Base-by-base conservation (phyloP, 2,888 invertebrate genomes). In the Onthophagus sagittarius region DNA sequence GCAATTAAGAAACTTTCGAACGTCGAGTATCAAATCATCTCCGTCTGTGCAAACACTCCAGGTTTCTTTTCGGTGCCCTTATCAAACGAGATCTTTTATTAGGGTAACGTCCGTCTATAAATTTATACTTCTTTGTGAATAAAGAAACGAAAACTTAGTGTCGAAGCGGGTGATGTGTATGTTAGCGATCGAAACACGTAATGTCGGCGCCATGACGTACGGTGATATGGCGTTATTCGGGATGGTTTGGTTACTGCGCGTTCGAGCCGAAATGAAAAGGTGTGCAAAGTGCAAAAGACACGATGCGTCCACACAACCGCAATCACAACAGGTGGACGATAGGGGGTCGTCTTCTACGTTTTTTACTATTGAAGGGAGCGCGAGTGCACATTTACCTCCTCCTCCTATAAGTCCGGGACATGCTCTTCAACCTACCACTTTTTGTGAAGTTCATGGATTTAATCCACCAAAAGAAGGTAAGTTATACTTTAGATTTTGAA, bases 181-280 rank as follows among this genome's bases (percentile, higher is more conserved):
- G 73, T 65, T 73, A 32, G 69, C 14, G 75, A 67, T 53, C 67
- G 69, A 71, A 71, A 73, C 63, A 73, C 71, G 75, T 72, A 71
- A 75, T 75, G 75, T 75, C 69, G 70, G 64, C 71, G 77, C 76
- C 78, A 78, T 78, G 78, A 76, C 76, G 76, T 76, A 76, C 72
- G 71, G 75, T 87, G 90, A 89, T 88, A 93, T 93, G 93, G 94
- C 94, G 89, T 91, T 93, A 82, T 93, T 94, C 89, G 93, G 93
- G 86, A 92, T 93, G 90, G 93, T 93, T 87, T 93, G 93, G 93
- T 89, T 93, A 86, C 86, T 93, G 85, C 92, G 93, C 82, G 91
- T 93, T 86, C 92, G 93, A 85, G 91, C 92, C 80, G 93, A 93
- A 84, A 90, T 93, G 86, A 92, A 92, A 84, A 90, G 92, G 78